Evolutionary conservation across 2,888 invertebrate species (phyloP), one percentile per base, ranked within the genome.

Genomic region (Agapetus fuscipes): DNA sequence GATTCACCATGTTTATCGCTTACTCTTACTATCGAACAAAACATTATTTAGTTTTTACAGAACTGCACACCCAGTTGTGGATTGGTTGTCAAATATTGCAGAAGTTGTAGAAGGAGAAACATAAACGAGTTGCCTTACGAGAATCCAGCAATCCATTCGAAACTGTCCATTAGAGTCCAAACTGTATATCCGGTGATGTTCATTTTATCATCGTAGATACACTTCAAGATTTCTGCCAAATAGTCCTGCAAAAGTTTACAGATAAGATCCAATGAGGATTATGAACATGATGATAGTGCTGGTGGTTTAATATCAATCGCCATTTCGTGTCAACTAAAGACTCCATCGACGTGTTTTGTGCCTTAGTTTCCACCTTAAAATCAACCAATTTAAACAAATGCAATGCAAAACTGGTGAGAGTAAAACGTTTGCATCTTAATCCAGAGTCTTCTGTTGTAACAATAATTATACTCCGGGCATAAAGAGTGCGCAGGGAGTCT

Each of bases 151-250:
- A 66, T 59, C 76, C 76, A 78, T 56, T 78, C 78, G 47, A 78
- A 74, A 55, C 75, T 76, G 53, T 78, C 78, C 68, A 76, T 71
- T 14, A 78, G 62, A 1, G 74, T 73, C 75, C 77, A 76, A 1
- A 71, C 72, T 1, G 72, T 73, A 57, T 76, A 78, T 1, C 74
- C 76, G 27, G 71, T 59, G 1, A 74, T 63, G 7, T 63, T 66
- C n/a, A 71, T 70, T 2, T 57, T 60, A 37, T 73, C 70, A 9
- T 71, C 65, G 43, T 70, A 55, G 29, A 72, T 62, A 1, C 71
- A 72, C 39, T 67, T 63, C 39, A 71, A 51, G 33, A 71, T 61
- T 50, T 61, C 68, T 13, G 59, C 55, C 17, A 72, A 54, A 48
- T 72, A 70, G 28, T 66, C 69, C 71, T 71, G 52, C 2, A 54